Evolutionary conservation across 2,113 vertebrate species (phyloP).

Genomic region (Petaurus breviceps): DNA sequence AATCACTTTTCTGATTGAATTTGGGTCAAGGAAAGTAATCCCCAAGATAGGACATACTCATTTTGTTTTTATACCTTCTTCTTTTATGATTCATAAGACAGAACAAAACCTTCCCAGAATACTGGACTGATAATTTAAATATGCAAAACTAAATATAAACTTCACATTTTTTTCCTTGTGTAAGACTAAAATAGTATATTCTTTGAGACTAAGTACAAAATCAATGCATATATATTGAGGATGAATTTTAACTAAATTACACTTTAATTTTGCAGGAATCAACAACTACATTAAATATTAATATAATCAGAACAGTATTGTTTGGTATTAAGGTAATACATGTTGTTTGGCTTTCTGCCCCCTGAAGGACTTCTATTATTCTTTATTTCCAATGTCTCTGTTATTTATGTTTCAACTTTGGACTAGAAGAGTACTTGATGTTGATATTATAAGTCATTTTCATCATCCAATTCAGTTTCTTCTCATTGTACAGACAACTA

Average conservation of each 20-base stretch:
- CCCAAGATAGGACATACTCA: not conserved
- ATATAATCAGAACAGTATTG: not conserved
- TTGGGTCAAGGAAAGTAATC: not conserved
- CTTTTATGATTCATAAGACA: not conserved
- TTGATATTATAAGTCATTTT: slow-evolving; percentile 70
- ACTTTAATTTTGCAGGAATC: not conserved
- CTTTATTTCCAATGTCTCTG: slow-evolving; percentile 4
- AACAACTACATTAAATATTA: not conserved
- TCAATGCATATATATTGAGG: not conserved
- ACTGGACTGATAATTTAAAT: not conserved
- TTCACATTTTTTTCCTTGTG: not conserved
- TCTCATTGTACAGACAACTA: slow-evolving; percentile 75
- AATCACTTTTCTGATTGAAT: not conserved
- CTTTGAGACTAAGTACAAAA: not conserved
- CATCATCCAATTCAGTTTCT: slow-evolving; percentile 68
- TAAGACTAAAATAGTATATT: not conserved
- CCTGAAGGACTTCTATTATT: not conserved
- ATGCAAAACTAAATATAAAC: not conserved
- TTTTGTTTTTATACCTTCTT: not conserved
- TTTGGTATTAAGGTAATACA: not conserved
- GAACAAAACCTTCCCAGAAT: not conserved
- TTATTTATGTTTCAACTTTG: slow-evolving; percentile 68
- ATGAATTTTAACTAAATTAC: not conserved
- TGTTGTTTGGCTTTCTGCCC: not conserved
- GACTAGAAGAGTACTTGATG: slow-evolving; percentile 62